These are phyloP conservation scores for Scolopax bukidnonensis DNA, from an alignment of 2,797 vertebrate genomes.

Conservation along the genomic window DNA sequence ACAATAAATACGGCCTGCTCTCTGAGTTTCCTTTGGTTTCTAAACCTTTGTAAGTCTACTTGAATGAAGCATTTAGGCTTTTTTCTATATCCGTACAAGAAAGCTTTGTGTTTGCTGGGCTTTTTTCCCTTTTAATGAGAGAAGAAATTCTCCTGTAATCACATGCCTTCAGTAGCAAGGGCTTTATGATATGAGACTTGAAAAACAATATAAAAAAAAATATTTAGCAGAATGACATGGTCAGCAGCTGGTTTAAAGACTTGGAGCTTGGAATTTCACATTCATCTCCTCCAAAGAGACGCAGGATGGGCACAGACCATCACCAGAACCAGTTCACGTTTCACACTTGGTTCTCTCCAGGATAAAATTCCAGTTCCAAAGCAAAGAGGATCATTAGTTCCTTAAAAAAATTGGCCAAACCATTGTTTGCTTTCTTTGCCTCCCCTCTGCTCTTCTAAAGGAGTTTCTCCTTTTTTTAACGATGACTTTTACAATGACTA, in stretches of 20 bases:
- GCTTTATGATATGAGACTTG: not conserved
- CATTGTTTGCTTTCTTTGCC: not conserved
- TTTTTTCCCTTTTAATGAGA: not conserved
- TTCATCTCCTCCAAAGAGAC: not conserved
- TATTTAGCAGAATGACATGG: not conserved
- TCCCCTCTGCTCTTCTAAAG: not conserved
- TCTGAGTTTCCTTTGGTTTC: not conserved
- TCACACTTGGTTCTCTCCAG: not conserved
- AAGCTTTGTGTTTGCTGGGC: not conserved
- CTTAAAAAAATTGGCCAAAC: not conserved
- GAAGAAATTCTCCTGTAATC: slow-evolving; percentile 28
- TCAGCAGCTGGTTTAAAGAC: not conserved
- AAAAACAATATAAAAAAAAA: not conserved
- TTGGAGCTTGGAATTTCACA: not conserved
- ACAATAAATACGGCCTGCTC: not conserved
- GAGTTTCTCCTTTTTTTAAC: not conserved
- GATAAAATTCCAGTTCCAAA: not conserved
- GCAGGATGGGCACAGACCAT: not conserved
- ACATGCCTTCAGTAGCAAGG: not conserved
- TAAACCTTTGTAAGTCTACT: not conserved
- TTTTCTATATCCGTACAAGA: not conserved
- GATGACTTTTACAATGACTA: not conserved
- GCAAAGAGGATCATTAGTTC: not conserved
- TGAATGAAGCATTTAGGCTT: not conserved
- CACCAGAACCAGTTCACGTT: not conserved